Base-by-base conservation (phyloP, 2,113 vertebrate species). In the Ancistrus triradiatus region DNA sequence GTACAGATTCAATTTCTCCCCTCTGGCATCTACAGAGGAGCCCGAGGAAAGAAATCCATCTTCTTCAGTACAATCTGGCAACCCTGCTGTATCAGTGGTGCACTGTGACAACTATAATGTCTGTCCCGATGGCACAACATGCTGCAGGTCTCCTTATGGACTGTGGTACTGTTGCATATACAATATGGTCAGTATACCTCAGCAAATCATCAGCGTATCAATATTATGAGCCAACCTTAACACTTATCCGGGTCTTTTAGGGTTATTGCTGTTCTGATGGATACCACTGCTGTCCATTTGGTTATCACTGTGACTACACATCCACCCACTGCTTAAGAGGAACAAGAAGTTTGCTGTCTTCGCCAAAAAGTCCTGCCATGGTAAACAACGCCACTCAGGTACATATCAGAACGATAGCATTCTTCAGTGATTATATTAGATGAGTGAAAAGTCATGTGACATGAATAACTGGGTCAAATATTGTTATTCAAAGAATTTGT, bases 221-320 rank as follows among this genome's bases (percentile, higher is more conserved):
- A 2, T 19, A 33, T 49, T 27, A 4, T 13, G 22, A 9, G 38
- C n/a, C 25, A 14, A 6, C 9, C 13, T 40, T 62, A 19, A 25
- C 8, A 38, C 55, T 31, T 60, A 15, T 5, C 9, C 24, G 47
- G 5, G 5, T 33, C 19, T 10, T 50, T 31, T 28, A 86, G 85
- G 82, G 57, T 7, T 43, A 48, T 44, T 87, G 84, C 59, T 87
- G 87, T 66, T n/a, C 38, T 11, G 76, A 81, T 62, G 85, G 84
- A 9, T 17, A 18, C 31, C 80, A 79, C 49, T 85, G 81, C 15
- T 86, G 86, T 64, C 77, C 76, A 1, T 10, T 28, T n/a, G 82
- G 80, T 35, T 79, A 14, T 3, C 24, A 65, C 65, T 84, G 82
- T 58, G 81, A 85, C 57, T 1, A 11, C 13, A 74, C 77, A 6